Conservation (phyloP, 2,888 invertebrate genomes). For the Adela reaumurella region DNA sequence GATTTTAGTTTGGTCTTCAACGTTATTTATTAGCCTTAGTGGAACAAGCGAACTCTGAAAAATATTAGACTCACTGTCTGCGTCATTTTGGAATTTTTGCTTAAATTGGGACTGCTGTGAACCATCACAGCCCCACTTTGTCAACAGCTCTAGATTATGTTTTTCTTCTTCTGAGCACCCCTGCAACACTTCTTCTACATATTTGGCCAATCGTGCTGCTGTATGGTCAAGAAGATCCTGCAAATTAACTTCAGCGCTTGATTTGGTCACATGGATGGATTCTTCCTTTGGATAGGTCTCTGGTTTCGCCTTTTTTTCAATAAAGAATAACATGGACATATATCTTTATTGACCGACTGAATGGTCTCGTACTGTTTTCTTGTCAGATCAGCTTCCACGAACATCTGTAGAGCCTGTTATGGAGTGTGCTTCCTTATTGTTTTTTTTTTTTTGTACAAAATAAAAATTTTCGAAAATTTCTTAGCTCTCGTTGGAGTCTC, state of each 20-base stretch:
- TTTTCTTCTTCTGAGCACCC: constrained; percentile 4
- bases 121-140: constrained; percentile 11
- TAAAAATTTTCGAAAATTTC: constrained; percentile 8
- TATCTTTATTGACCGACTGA: constrained; percentile 6
- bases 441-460: constrained; percentile 3
- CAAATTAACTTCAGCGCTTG: constrained; percentile 11
- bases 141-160: constrained; percentile 1
- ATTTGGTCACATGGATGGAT: constrained; percentile 10
- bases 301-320: constrained; percentile 10
- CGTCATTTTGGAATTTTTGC: constrained; percentile 15
- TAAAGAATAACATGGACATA: constrained; percentile 10
- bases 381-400: constrained; percentile 11
- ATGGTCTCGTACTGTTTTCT: constrained; percentile 12
- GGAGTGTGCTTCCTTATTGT: constrained; percentile 4
- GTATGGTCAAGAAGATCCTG: constrained; percentile 13
- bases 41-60: constrained; percentile 9
- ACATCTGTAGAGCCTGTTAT: constrained; percentile 10
- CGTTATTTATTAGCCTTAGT: constrained; percentile 4
- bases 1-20: constrained; percentile 2
- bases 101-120: constrained; percentile 16
- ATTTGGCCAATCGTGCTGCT: constrained; percentile 7
- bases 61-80: constrained; percentile 12
- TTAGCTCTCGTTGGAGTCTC: constrained; percentile 7
- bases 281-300: constrained; percentile 11
- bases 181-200: constrained; percentile 7